Base-by-base conservation (phyloP, 2,888 invertebrate species). In the Gandaritis pyraliata region DNA sequence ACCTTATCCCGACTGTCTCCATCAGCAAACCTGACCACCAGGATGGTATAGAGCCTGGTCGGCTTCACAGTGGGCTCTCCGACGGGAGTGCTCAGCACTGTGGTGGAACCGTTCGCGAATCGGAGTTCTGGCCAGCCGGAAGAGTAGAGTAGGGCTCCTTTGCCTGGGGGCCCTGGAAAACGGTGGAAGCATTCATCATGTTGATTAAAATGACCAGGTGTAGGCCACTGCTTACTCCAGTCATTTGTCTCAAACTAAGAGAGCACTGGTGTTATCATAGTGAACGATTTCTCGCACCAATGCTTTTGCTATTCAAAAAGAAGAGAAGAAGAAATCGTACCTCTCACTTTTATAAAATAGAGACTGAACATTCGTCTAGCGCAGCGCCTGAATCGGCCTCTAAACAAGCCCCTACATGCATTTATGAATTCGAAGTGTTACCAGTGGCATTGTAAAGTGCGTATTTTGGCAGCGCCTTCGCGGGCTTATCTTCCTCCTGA, bases 361-460 rank as follows among this genome's bases (percentile, higher is more conserved):
- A n/a, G n/a, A n/a, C n/a, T n/a, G n/a, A 23, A 2, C 23, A 23
- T 23, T 23, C 23, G 23, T 6, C 23, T 1, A 23, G 23, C 3
- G 6, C 2, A 1, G 23, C 23, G 23, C 23, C 3, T 2, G 23
- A 23, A 0, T 1, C n/a, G n/a, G n/a, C 23, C 50, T 10, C 33
- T 33, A 33, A 8, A 33, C 0, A 2, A 33, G 33, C 8, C 10
- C 1, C 1, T 2, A 33, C 8, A 33, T 33, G 8, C 8, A 8
- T 33, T 1, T 33, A 33, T 10, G 33, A 0, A 33, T 11, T 33
- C 8, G 33, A 33, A 8, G 15, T 41, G 8, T 55, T 71, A 93
- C 93, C 93, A 48, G 90, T 90, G 49, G 93, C 94, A 58, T 92
- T 87, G 69, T 93, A 94, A 5, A 94, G 85, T 2, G 93, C 90